Evolutionary conservation across 2,888 invertebrate genomes (phyloP).

Genomic region (Dichetophora obliterata): DNA sequence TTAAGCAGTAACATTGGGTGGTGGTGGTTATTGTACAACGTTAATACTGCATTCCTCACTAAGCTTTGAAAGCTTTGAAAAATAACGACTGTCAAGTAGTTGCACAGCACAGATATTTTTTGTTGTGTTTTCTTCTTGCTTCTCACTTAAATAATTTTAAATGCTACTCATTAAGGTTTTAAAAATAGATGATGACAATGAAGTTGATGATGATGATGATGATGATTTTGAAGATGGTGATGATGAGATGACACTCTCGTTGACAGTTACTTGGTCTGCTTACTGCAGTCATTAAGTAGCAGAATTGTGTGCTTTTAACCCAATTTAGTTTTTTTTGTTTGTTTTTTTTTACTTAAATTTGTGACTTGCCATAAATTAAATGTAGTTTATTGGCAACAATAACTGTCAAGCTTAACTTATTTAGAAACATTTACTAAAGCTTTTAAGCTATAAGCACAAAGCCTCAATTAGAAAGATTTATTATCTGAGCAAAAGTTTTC

Average conservation of each 20-base stretch:
- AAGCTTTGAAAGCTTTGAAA: neutral
- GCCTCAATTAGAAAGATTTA: no score
- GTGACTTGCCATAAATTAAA: no score
- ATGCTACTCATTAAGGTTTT: constrained; percentile 27
- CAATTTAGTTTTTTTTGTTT: no score
- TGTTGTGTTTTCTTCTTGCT: neutral
- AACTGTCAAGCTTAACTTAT: no score
- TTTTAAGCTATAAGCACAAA: no score
- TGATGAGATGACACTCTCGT: neutral
- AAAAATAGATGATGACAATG: constrained; percentile 13
- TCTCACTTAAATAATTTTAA: neutral
- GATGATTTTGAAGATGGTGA: neutral
- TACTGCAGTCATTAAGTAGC: no score
- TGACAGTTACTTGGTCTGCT: no score
- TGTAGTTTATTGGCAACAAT: no score
- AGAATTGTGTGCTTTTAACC: no score
- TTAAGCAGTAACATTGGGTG: neutral
- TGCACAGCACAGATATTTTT: neutral
- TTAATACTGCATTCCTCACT: neutral
- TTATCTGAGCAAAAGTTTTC: no score
- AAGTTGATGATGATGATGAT: neutral
- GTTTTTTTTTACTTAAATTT: no score
- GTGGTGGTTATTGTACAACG: neutral
- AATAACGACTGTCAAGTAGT: constrained; percentile 14
- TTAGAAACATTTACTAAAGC: no score